Conservation (phyloP, 2,113 vertebrate genomes). For the Noctilio leporinus region DNA sequence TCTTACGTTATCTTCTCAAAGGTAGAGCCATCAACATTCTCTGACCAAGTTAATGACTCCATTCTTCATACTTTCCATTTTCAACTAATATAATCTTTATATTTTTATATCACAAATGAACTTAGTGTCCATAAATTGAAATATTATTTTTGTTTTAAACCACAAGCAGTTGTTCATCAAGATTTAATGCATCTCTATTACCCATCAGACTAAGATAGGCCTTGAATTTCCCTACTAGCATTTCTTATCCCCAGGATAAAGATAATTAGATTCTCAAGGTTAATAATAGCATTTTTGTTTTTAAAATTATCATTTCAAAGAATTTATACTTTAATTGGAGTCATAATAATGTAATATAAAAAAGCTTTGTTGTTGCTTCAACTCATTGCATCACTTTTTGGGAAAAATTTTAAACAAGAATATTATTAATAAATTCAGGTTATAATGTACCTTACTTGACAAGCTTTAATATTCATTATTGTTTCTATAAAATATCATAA, state of each 20-base stretch:
- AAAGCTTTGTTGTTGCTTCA: neutral
- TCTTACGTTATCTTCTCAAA: neutral
- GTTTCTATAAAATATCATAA: neutral
- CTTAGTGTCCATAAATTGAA: neutral
- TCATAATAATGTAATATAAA: neutral
- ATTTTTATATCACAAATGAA: neutral
- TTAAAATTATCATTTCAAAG: neutral
- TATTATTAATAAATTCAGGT: neutral
- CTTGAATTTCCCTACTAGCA: neutral
- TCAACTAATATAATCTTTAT: neutral
- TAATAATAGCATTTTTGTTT: neutral
- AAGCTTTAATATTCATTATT: neutral
- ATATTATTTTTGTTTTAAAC: neutral
- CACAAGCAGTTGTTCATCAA: neutral
- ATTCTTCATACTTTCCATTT: neutral
- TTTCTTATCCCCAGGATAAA: neutral
- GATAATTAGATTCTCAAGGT: neutral
- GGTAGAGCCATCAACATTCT: neutral
- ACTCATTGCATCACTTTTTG: neutral
- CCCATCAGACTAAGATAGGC: neutral
- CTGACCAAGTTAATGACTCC: neutral
- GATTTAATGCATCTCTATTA: neutral
- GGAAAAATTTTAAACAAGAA: neutral
- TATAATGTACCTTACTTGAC: neutral
- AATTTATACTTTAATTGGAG: neutral